Base-by-base conservation (phyloP, 1,140 invertebrate species). In the Tyrophagus putrescentiae region DNA sequence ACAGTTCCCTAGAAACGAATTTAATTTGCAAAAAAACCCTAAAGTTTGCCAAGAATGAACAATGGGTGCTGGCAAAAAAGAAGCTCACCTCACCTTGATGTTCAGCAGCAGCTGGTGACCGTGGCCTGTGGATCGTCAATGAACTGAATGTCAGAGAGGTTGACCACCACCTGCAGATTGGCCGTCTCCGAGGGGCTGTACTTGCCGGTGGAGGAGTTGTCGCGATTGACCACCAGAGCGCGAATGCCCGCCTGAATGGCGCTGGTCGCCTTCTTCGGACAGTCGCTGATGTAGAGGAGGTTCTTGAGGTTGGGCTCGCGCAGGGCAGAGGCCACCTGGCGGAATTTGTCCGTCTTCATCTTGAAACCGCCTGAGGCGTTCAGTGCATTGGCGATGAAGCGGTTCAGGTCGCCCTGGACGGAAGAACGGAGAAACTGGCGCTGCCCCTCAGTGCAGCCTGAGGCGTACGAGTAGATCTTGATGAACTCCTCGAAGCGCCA, bases 401-500 rank as follows among this genome's bases (percentile, higher is more conserved):
- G 31, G 32, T 32, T 57, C 23, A 61, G 39, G 33, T 56, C 50
- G 18, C 50, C 60, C 1, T 6, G 7, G 31, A 39, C 16, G 18
- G 60, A 27, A 18, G 48, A 5, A 16, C 27, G 6, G 5, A 61
- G 33, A 56, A 61, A 61, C 18, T 41, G 28, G 41, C 34, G 29
- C 27, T 61, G 60, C 29, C 48, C 48, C 36, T 56, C 32, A 7
- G 11, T 3, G 16, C 28, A 11, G 7, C 60, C 60, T 2, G 50
- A 39, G 4, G 60, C 48, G 25, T 48, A 56, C 25, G 60, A 48
- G 34, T 61, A 61, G 13, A 61, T 61, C 34, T 61, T 61, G 44
- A 61, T 56, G 39, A 56, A 61, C 23, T 61, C 21, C 28, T 39
- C 42, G n/a, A 41, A 54, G 5, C 60, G 50, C 60, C 60, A 61